Conservation (phyloP, 2,113 vertebrate species). For the Tragulus kanchil region DNA sequence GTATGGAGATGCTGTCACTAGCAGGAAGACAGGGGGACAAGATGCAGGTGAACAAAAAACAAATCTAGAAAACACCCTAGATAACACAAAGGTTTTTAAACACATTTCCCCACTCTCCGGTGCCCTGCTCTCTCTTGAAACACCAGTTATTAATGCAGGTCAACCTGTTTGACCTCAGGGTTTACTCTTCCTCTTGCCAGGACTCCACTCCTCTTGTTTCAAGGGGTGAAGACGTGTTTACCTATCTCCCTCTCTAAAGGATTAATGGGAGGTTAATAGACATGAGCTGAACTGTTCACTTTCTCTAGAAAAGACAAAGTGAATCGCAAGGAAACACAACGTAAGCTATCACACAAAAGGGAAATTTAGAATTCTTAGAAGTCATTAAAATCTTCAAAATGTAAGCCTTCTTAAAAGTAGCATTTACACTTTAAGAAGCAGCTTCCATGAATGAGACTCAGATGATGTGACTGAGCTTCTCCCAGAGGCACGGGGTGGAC, state of each 20-base stretch:
- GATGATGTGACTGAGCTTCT: background rate
- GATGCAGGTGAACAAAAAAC: background rate
- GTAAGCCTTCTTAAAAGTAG: background rate
- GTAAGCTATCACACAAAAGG: background rate
- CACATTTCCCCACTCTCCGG: background rate
- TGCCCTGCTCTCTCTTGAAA: background rate
- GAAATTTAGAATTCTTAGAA: background rate
- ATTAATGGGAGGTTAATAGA: background rate
- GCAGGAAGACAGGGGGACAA: background rate
- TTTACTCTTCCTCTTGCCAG: slow-evolving; percentile 17
- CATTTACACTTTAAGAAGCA: background rate
- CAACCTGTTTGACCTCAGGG: background rate
- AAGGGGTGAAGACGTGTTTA: background rate
- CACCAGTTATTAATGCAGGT: background rate
- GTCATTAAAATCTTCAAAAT: background rate
- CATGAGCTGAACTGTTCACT: background rate
- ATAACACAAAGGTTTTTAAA: background rate
- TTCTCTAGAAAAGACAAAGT: slow-evolving; percentile 36
- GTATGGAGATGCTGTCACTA: background rate
- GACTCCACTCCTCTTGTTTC: background rate
- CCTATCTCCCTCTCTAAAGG: background rate
- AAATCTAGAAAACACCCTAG: background rate
- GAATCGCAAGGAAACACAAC: background rate
- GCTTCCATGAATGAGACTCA: background rate
- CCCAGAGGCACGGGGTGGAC: background rate